Evolutionary conservation across 2,797 vertebrate species (phyloP), one percentile per base, ranked within the genome.

Genomic region (Menidia menidia): DNA sequence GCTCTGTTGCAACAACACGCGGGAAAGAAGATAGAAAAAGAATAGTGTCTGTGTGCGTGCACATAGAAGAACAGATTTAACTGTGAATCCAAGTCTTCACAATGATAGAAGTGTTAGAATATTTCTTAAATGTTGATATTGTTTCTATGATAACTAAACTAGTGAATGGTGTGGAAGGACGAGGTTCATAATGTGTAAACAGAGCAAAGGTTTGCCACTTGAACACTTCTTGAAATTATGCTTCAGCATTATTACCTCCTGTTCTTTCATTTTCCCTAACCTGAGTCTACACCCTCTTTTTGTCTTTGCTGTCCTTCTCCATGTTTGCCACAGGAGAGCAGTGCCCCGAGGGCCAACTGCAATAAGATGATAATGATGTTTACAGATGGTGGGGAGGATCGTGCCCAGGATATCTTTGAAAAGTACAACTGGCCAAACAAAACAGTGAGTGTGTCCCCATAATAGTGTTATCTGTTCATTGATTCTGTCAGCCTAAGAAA

Each of bases 311-410:
- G 51, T 51, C 50, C 43, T 56, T 56, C 44, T 56, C 53, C 70
- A 19, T 60, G 65, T 63, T 48, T 82, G 85, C 68, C 81, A 81
- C 90, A 84, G 52, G 95, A 98, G 94, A 96, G 93, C 90, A 97
- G 94, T 62, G 93, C 96, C 91, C 97, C 96, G 0, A 95, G 97
- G 77, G 98, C 98, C 90, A 97, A 96, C 93, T 99, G 98, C 93
- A 99, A 99, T 90, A 99, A 99, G 94, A 97, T 99, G 96, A 99
- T 99, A 92, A 99, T 99, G 98, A 98, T 99, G 98, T 99, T 99
- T 95, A 99, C 98, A 32, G 98, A 99, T 0, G 98, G 98, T 0
- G 98, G 98, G 0, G 98, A 99, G 89, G 98, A 99, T 85, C 95
- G 97, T 0, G 97, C 97, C 25, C 97, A 99, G 88, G 97, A 99